Percentiles rank a stretch among this genome's conserved stretches.
Conservation (phyloP, 2,113 vertebrate species). For the Cettia cetti region DNA sequence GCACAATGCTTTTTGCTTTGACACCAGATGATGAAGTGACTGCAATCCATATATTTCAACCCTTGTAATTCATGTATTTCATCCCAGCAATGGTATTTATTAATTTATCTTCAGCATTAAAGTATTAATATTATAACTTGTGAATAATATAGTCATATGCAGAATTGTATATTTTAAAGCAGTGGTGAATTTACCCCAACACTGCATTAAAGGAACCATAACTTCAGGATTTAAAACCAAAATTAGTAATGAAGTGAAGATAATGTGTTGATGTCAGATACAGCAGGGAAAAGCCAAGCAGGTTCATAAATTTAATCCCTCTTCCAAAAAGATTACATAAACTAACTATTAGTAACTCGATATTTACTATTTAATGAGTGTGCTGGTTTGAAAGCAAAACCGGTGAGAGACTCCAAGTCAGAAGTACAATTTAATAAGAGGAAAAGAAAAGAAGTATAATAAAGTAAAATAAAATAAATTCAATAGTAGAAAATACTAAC, state of each 20-base stretch:
- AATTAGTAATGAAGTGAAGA: not conserved
- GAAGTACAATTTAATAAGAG: no score
- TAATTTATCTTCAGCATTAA: not conserved
- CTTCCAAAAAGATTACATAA: not conserved
- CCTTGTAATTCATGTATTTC: not conserved
- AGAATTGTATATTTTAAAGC: not conserved
- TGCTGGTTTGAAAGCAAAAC: no score
- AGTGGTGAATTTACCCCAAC: not conserved
- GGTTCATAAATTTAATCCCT: not conserved
- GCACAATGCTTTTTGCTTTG: not conserved
- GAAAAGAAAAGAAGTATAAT: no score
- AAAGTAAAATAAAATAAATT: no score
- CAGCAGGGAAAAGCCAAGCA: fast-evolving
- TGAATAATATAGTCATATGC: not conserved
- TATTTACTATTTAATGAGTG: conserved; percentile 6
- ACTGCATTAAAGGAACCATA: not conserved
- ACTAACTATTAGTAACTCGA: not conserved
- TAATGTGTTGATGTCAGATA: not conserved
- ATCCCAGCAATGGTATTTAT: not conserved
- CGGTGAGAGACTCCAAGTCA: no score
- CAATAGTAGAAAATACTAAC: no score
- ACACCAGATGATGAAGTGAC: not conserved
- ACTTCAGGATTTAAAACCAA: not conserved
- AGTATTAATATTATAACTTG: not conserved
- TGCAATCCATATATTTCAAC: not conserved